Percentiles rank a stretch among this genome's conserved stretches.
Conservation (phyloP, 2,888 invertebrate genomes). For the Apantesis nais region DNA sequence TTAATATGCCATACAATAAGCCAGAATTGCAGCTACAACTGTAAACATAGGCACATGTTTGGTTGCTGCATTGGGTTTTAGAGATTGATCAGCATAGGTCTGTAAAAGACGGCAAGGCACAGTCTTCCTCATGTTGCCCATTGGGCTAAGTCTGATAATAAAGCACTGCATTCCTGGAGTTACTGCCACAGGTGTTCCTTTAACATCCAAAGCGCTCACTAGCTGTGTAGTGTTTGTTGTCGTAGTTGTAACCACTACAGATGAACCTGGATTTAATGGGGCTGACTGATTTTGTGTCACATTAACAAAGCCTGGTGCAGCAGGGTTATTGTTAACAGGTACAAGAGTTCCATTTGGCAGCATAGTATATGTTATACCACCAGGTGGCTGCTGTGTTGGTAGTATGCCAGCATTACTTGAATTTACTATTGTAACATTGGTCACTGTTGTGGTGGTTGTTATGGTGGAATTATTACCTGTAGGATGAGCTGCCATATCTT, state of each 20-base stretch:
- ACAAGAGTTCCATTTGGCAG: conserved; percentile 72
- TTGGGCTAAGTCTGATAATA: conserved; percentile 62
- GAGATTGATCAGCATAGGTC: conserved; percentile 71
- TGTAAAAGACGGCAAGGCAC: conserved; percentile 74
- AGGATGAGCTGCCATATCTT: conserved; percentile 54
- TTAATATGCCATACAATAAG: conserved; percentile 50
- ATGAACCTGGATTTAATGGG: background rate
- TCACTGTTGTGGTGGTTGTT: conserved; percentile 67
- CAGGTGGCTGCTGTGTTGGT: conserved; percentile 27
- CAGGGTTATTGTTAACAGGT: conserved; percentile 37
- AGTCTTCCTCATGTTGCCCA: conserved; percentile 63
- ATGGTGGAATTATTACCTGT: conserved; percentile 59
- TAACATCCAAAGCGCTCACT: conserved; percentile 74
- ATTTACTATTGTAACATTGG: conserved; percentile 71
- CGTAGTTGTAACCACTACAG: conserved; percentile 17
- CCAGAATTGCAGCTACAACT: conserved; percentile 56
- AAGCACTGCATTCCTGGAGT: conserved; percentile 77
- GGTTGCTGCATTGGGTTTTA: conserved; percentile 66
- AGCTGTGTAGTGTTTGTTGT: conserved; percentile 66
- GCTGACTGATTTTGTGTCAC: conserved; percentile 13
- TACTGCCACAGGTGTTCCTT: conserved; percentile 71
- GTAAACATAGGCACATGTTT: conserved; percentile 64
- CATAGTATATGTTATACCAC: conserved; percentile 59
- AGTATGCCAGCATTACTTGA: conserved; percentile 53
- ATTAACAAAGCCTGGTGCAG: conserved; percentile 23